Conservation (phyloP, 1,140 invertebrate species). For the Penaeus japonicus region DNA sequence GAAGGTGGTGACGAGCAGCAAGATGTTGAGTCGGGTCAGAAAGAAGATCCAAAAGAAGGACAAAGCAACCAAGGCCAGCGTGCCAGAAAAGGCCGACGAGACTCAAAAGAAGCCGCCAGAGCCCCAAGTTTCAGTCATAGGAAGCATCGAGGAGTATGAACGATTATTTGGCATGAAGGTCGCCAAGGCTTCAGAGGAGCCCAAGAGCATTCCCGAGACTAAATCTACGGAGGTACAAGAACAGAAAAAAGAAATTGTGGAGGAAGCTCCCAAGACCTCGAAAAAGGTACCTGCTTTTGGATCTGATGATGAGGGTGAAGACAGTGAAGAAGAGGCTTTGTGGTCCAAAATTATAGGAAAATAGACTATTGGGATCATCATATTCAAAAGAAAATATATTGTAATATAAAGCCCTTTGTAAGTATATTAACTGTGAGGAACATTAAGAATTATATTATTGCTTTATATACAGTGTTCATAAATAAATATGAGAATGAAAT, state of each 20-base stretch:
- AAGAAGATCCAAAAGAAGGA: slow-evolving; percentile 60
- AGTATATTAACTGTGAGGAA: no score
- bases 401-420: no score
- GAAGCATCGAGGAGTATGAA: slow-evolving; percentile 62
- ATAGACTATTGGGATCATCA: neutral
- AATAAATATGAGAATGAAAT: no score
- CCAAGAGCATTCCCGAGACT: neutral
- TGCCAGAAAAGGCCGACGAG: neutral
- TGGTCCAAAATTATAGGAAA: slow-evolving; percentile 59
- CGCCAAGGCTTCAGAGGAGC: slow-evolving; percentile 10
- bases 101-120: slow-evolving; percentile 26
- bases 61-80: slow-evolving; percentile 28
- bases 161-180: slow-evolving; percentile 60
- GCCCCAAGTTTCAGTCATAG: slow-evolving; percentile 59
- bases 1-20: slow-evolving; percentile 61
- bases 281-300: slow-evolving; percentile 24
- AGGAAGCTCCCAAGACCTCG: neutral
- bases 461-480: no score
- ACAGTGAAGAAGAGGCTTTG: slow-evolving; percentile 58
- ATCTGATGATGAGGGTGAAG: slow-evolving; percentile 56
- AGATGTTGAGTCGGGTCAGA: slow-evolving; percentile 61
- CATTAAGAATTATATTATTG: no score
- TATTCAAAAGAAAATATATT: no score
- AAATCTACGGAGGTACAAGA: neutral
- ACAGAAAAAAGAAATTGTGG: neutral